These are phyloP conservation scores for Xiphophorus maculatus DNA, from an alignment of 2,113 vertebrate genomes.

Conservation along the genomic window DNA sequence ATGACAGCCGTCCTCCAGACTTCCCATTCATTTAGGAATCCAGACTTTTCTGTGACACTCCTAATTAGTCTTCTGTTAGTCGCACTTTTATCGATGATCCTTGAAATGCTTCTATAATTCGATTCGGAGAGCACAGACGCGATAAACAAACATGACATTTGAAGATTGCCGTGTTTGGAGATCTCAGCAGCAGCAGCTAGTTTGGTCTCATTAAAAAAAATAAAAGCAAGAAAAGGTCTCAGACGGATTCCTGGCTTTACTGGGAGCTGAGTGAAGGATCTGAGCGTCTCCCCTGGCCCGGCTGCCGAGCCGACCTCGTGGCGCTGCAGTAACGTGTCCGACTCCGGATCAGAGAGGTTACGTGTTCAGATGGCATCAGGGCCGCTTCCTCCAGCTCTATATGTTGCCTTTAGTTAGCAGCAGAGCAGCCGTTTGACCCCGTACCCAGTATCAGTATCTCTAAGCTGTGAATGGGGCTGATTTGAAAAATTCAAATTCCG, in stretches of 20 bases:
- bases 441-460: no score
- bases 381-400: not conserved
- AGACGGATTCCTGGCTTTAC: not conserved
- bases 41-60: not conserved
- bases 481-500: not conserved
- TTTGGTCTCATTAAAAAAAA: not conserved
- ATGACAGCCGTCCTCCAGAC: not conserved
- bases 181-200: slow-evolving; percentile 8
- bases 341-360: not conserved
- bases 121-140: not conserved
- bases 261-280: not conserved
- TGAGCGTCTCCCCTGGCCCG: not conserved
- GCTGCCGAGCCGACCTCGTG: not conserved
- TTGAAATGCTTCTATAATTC: not conserved
- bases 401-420: not conserved
- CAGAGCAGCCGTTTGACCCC: not conserved
- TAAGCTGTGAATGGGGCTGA: not conserved
- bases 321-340: not conserved
- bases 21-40: not conserved
- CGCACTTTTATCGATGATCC: not conserved
- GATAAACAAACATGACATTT: slow-evolving; percentile 11
- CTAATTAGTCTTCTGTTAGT: not conserved
- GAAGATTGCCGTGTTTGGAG: not conserved
- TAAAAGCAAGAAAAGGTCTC: not conserved
- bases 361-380: not conserved